Percentiles rank a stretch among this genome's conserved stretches.
phyloP scores from a whole-genome alignment of 2,888 invertebrate genomes.

The Apodemia hepburni region DNA sequence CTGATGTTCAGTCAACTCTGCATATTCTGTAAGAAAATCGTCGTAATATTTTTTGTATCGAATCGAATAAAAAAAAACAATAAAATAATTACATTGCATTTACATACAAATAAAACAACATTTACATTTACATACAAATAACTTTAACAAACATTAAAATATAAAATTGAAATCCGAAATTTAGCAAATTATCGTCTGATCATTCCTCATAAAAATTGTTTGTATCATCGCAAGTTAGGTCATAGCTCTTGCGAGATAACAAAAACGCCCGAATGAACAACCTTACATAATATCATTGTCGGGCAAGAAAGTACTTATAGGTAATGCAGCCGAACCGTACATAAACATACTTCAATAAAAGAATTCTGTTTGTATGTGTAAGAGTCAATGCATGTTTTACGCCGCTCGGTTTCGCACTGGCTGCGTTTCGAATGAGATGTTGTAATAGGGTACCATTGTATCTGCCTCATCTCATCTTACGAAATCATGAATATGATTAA shows the following conservation, averaged over 20 bases:
- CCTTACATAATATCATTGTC: conserved; percentile 34
- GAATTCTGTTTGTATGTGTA: conserved; percentile 54
- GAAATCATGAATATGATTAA: conserved; percentile 73
- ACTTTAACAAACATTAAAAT: no score
- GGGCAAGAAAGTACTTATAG: conserved; percentile 34
- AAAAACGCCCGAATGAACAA: conserved; percentile 26
- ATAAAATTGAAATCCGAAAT: no score
- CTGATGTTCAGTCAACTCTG: no score
- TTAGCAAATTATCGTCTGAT: no score
- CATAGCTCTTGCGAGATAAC: conserved; percentile 21
- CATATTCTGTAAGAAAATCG: no score
- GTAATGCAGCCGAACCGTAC: conserved; percentile 46
- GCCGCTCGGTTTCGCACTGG: conserved; percentile 71
- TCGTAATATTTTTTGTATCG: no score
- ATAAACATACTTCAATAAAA: conserved; percentile 56
- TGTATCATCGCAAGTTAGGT: conserved; percentile 22
- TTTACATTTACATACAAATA: no score
- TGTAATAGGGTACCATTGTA: conserved; percentile 67
- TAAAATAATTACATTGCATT: no score
- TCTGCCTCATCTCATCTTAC: conserved; percentile 70
- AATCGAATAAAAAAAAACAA: no score
- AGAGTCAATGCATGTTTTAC: conserved; percentile 51
- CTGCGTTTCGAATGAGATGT: conserved; percentile 69
- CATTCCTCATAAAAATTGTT: not conserved
- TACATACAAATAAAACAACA: no score